A percentile compares a stretch with the other conserved stretches of the same genome.
These are phyloP conservation scores for Pao palembangensis DNA, from an alignment of 2,113 vertebrate species.

Conservation along the genomic window DNA sequence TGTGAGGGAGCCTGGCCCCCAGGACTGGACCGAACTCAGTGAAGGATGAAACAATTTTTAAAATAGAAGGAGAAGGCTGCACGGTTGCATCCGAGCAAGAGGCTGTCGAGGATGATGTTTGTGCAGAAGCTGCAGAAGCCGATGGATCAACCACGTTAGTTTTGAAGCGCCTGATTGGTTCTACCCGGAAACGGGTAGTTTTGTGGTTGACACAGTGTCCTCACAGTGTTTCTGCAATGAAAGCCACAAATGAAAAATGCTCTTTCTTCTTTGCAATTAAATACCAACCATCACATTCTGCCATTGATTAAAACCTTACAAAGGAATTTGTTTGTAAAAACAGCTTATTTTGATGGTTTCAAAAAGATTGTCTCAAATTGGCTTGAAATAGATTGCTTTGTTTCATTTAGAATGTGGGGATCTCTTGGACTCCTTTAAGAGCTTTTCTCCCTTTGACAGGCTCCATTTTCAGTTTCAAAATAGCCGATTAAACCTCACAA, in stretches of 20 bases:
- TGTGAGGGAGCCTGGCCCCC: slow-evolving; percentile 14
- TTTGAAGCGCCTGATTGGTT: slow-evolving; percentile 4
- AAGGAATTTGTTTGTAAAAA: too few relatives aligned
- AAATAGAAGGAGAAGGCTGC: slow-evolving; percentile 33
- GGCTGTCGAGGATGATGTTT: slow-evolving; percentile 20
- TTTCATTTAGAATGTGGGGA: too few relatives aligned
- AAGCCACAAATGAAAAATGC: slow-evolving; percentile 4
- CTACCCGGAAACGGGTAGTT: neutral
- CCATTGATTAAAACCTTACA: too few relatives aligned
- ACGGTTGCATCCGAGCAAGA: slow-evolving; percentile 6
- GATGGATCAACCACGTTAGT: slow-evolving; percentile 13
- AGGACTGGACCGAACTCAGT: slow-evolving; percentile 19
- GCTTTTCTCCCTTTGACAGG: too few relatives aligned
- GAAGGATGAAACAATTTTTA: slow-evolving; percentile 16
- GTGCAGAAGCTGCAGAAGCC: slow-evolving; percentile 3
- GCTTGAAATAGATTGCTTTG: too few relatives aligned
- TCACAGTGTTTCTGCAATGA: slow-evolving; percentile 25
- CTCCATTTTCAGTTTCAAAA: too few relatives aligned
- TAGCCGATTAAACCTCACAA: too few relatives aligned
- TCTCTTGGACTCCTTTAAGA: too few relatives aligned
- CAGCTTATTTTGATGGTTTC: too few relatives aligned
- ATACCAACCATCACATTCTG: too few relatives aligned
- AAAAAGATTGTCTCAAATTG: too few relatives aligned
- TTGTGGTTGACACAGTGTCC: slow-evolving; percentile 1
- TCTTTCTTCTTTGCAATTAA: neutral